Conservation (phyloP, 2,888 invertebrate species). For the Chesias legatella region DNA sequence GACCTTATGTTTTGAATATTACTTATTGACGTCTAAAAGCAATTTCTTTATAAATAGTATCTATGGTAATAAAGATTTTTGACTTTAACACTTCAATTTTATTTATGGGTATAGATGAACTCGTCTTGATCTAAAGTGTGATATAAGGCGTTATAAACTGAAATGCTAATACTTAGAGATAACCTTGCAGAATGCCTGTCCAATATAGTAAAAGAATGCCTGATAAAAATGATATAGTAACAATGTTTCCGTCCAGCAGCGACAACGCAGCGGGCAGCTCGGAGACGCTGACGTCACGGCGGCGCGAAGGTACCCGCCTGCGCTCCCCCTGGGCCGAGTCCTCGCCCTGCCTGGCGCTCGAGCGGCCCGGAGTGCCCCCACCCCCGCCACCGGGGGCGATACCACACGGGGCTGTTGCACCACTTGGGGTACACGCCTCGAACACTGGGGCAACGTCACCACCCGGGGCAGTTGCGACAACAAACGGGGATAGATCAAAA, state of each 20-base stretch:
- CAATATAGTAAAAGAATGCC: no score
- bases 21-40: no score
- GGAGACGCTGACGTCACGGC: slow-evolving; percentile 49
- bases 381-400: slow-evolving; percentile 46
- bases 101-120: no score
- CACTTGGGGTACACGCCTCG: not conserved
- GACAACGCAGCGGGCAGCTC: slow-evolving; percentile 62
- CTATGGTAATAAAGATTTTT: no score
- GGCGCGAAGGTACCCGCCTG: slow-evolving; percentile 48
- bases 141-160: no score
- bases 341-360: slow-evolving; percentile 62
- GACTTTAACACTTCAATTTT: no score
- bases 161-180: no score
- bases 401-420: not conserved
- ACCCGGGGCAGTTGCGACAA: slow-evolving; percentile 3
- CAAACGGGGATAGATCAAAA: not conserved
- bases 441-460: not conserved
- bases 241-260: slow-evolving; percentile 54
- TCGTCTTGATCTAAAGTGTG: no score
- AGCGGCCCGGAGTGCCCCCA: slow-evolving; percentile 56
- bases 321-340: slow-evolving; percentile 55
- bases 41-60: no score
- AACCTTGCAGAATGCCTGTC: no score
- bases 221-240: slow-evolving; percentile 1
- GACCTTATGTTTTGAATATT: no score